Evolutionary conservation across 2,113 vertebrate genomes (phyloP), one percentile per base, ranked within the genome.

Genomic region (Tor tambroides): DNA sequence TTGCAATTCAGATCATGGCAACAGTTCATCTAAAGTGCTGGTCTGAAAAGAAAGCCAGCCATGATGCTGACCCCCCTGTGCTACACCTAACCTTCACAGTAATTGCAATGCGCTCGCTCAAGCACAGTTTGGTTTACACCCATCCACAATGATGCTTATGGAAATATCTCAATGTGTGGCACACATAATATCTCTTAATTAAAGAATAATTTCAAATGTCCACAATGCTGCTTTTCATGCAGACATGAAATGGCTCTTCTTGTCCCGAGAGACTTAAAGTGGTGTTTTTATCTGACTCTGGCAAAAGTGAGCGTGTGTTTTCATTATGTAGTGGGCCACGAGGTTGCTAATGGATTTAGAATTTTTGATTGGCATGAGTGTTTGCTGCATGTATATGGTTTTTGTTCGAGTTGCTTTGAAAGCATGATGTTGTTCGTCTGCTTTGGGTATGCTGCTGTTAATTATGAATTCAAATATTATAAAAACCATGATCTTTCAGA

Each of bases 271-370:
- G 93, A 89, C 92, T 89, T 94, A 92, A 93, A 95, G 93, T 93
- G 93, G 91, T 94, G 91, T 94, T 94, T 95, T 94, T 90, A 92
- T 93, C 89, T 91, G 91, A 93, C 93, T 95, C 93, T 90, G 88
- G 93, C 90, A 91, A 94, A 95, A 81, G 75, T 93, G 93, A 94
- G 93, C 87, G 91, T 93, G 91, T 93, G 91, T 93, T 93, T 93
- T 93, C 93, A 92, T 94, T 92, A 92, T 91, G 88, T 89, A 91
- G 88, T 93, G 90, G 94, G 94, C 93, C 92, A 86, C 91, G 89
- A 92, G 93, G 93, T 94, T 93, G 93, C 93, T 94, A 95, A 95
- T 95, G 93, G 94, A 87, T 94, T 94, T 93, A 90, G 93, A 94
- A 95, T 95, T 92, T 91, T 89, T 81, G 59, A 28, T 69, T 71